Evolutionary conservation across 2,113 vertebrate species (phyloP), one percentile per base, ranked within the genome.

Genomic region (Chelonoidis abingdonii): DNA sequence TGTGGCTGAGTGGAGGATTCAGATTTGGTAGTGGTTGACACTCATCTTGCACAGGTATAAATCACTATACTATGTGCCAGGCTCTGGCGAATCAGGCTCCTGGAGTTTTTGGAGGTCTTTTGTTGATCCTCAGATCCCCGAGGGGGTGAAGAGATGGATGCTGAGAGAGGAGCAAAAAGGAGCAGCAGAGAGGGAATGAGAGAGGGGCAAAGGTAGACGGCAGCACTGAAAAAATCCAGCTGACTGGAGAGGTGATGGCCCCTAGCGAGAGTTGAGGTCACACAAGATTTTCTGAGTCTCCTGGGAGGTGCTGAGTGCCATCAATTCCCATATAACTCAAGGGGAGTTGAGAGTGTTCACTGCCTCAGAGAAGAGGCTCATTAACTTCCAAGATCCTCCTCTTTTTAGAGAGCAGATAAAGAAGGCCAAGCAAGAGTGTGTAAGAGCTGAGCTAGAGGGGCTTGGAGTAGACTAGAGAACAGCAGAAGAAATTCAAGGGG

Each of bases 371-470:
- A 3, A 72, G 87, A 92, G 76, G 86, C 65, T 93, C n/a, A 44
- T 93, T 93, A 59, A 84, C 21, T 62, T 92, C n/a, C 0, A 31
- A 93, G 91, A 44, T 92, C 84, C 38, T 87, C 65, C 84, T 94
- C 84, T 80, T 35, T 41, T 0, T 41, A 86, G 84, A 90, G 62
- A 86, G 89, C 41, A 92, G 91, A 19, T 2, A 56, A 85, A 53
- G 76, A 87, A 89, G 41, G 78, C 44, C 86, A 82, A 82, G 72
- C 82, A 89, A 89, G 84, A 27, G 27, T 89, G 47, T 25, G 9
- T 49, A 41, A 52, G 76, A 80, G 56, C 76, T 86, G 41, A 69
- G 10, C 9, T 62, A 65, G 52, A 79, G 83, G 38, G 3, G 82
- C n/a, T 52, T 27, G 29, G 31, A 1, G 0, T 59, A 52, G 13